Conservation (phyloP, 2,113 vertebrate genomes). For the Microcebus ravelobensis region DNA sequence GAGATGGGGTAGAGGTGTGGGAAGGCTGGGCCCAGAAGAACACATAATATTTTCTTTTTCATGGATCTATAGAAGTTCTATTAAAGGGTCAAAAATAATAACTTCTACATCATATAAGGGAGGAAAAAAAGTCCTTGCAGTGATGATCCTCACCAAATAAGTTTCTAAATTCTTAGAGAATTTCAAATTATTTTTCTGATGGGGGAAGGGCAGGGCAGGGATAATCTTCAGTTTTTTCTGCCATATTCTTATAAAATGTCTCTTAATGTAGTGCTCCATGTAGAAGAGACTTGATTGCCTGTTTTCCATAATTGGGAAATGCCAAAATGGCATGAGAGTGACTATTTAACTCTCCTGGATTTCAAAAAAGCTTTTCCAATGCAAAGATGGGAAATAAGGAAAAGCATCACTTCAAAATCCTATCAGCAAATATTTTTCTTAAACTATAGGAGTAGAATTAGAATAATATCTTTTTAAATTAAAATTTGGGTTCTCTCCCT, state of each 20-base stretch:
- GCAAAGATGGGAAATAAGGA: slow-evolving; percentile 8
- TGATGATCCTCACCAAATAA: neutral
- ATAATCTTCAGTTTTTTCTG: neutral
- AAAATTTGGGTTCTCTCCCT: slow-evolving; percentile 58
- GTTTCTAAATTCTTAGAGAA: neutral
- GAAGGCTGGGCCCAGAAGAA: neutral
- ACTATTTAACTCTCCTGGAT: neutral
- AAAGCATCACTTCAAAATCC: slow-evolving; percentile 41
- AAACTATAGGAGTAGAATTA: slow-evolving; percentile 61
- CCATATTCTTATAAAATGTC: neutral
- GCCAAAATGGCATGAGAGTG: neutral
- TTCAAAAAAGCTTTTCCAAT: slow-evolving; percentile 27
- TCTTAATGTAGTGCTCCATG: neutral
- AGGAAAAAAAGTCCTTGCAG: neutral
- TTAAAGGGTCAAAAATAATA: neutral
- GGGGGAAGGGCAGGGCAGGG: neutral
- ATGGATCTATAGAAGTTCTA: neutral
- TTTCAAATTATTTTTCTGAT: neutral
- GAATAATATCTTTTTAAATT: slow-evolving; percentile 73
- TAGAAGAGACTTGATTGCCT: neutral
- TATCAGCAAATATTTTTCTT: slow-evolving; percentile 56
- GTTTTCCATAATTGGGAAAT: neutral
- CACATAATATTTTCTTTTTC: neutral
- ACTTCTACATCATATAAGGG: neutral
- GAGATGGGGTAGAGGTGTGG: no score